phyloP scores from a whole-genome alignment of 2,888 invertebrate genomes.

The Eudemis profundana region DNA sequence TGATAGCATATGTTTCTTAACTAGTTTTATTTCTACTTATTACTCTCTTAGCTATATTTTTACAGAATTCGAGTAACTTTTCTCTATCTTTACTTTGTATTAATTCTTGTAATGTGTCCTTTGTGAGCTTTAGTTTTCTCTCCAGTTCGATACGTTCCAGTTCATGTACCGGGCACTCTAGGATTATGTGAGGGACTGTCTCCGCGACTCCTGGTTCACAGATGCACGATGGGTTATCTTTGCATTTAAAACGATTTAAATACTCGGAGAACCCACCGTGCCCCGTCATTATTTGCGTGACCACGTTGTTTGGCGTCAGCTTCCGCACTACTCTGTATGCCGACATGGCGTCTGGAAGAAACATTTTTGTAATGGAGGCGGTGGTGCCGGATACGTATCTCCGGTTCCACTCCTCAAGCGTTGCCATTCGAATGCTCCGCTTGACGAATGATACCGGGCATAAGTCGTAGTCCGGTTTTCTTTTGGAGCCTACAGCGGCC shows the following conservation, averaged over 20 bases:
- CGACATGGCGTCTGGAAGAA: not conserved
- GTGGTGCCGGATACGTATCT: not conserved
- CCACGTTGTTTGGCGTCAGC: not conserved
- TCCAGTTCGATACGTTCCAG: too few species aligned
- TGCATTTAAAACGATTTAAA: not conserved
- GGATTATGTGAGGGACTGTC: not conserved
- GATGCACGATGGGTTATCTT: not conserved
- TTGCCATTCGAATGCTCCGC: not conserved
- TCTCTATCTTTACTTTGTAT: too few species aligned
- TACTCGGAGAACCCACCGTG: conserved; percentile 1
- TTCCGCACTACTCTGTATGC: not conserved
- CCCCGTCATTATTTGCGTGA: not conserved
- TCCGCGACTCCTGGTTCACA: not conserved
- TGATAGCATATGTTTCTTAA: too few species aligned
- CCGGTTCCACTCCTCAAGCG: not conserved
- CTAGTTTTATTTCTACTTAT: too few species aligned
- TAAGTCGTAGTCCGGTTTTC: not conserved
- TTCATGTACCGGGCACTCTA: not conserved
- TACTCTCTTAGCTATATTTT: too few species aligned
- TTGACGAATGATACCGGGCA: not conserved
- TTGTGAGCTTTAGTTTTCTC: too few species aligned
- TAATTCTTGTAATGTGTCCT: too few species aligned
- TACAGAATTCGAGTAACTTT: too few species aligned
- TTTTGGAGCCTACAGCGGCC: not conserved
- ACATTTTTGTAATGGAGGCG: not conserved